Evolutionary conservation across 2,113 vertebrate species (phyloP).

Genomic region (Pavo muticus): DNA sequence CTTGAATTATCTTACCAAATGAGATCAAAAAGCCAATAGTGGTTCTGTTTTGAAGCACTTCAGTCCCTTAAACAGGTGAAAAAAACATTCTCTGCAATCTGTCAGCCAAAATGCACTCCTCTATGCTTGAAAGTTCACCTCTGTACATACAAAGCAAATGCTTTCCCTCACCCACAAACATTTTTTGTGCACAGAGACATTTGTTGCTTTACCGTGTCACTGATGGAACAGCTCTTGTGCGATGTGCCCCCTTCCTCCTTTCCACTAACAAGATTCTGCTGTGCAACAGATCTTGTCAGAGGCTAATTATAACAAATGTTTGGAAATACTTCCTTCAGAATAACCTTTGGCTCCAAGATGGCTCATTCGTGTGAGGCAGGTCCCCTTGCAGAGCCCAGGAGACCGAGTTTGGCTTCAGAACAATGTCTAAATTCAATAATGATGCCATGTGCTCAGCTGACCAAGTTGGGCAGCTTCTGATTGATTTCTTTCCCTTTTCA

Average conservation of each 20-base stretch:
- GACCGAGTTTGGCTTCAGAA: slow-evolving; percentile 30
- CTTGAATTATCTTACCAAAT: slow-evolving; percentile 20
- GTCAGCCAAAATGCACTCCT: neutral
- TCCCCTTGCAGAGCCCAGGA: slow-evolving; percentile 21
- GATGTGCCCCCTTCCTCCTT: neutral
- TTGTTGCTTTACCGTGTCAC: neutral
- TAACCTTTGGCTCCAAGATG: slow-evolving; percentile 44
- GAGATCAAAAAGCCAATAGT: slow-evolving; percentile 44
- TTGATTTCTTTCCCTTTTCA: slow-evolving; percentile 67
- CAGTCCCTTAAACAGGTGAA: neutral
- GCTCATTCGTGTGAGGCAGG: neutral
- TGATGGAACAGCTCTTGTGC: neutral
- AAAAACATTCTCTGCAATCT: neutral
- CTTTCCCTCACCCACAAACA: no score
- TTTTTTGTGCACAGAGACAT: neutral
- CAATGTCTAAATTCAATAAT: slow-evolving; percentile 49
- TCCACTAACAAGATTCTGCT: neutral
- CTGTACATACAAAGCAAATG: accelerated
- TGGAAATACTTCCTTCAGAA: slow-evolving; percentile 27
- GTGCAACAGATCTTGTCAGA: slow-evolving; percentile 26
- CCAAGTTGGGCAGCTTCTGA: slow-evolving; percentile 53
- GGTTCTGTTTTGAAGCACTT: neutral
- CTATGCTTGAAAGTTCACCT: neutral
- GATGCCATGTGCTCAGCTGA: slow-evolving; percentile 4
- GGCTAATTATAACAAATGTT: slow-evolving; percentile 59